A percentile compares a stretch with the other conserved stretches of the same genome.
Conservation (phyloP, 64 coral and sea anemone species). For the Montipora foliosa region DNA sequence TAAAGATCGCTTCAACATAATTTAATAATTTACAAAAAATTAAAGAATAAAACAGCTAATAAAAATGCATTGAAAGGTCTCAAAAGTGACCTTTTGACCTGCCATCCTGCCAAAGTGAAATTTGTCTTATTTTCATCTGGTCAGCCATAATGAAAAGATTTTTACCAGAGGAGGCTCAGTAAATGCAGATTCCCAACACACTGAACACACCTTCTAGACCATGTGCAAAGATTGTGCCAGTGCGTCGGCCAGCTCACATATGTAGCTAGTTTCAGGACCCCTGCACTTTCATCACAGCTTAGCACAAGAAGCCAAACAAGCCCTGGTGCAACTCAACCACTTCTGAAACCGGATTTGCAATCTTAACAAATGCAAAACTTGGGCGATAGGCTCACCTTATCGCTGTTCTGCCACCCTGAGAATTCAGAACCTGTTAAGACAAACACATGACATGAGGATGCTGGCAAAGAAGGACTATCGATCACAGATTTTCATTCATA, state of each 20-base stretch:
- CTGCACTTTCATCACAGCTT: constrained; percentile 88
- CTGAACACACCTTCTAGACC: constrained; percentile 58
- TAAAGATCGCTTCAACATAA: too few relatives aligned
- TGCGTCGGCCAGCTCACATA: constrained; percentile 62
- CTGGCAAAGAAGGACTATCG: neutral
- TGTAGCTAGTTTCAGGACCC: constrained; percentile 79
- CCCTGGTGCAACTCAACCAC: neutral
- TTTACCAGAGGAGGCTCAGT: constrained; percentile 40
- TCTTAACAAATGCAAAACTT: too few relatives aligned
- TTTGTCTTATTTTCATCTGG: neutral
- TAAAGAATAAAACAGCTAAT: too few relatives aligned
- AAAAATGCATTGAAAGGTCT: too few relatives aligned
- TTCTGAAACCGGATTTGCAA: neutral
- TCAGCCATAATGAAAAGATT: neutral
- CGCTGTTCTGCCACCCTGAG: too few relatives aligned
- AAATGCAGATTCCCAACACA: constrained; percentile 70
- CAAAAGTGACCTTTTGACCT: too few relatives aligned
- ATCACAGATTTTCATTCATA: too few relatives aligned
- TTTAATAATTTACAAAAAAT: too few relatives aligned
- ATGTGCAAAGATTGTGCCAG: constrained; percentile 65
- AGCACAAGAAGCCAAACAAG: neutral
- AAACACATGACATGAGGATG: neutral
- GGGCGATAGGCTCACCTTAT: neutral
- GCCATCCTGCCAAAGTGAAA: too few relatives aligned
- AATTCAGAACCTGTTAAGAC: neutral